These are phyloP conservation scores for Melolontha melolontha DNA, from an alignment of 2,888 invertebrate genomes.

Conservation along the genomic window DNA sequence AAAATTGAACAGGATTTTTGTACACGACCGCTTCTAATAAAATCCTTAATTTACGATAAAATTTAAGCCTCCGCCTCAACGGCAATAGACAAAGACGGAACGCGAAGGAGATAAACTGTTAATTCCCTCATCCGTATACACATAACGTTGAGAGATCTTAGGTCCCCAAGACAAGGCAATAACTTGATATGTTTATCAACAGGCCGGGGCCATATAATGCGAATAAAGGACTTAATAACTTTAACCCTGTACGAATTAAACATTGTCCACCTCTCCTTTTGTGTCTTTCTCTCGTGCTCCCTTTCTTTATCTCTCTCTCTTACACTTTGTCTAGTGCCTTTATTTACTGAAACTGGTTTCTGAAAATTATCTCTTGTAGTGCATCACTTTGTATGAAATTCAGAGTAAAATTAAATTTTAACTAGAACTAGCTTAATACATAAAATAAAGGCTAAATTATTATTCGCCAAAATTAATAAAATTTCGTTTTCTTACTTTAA, in stretches of 20 bases:
- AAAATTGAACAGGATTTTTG: slow-evolving; percentile 41
- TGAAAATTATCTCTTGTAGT: not conserved
- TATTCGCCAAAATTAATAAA: too few species aligned
- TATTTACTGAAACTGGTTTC: not conserved
- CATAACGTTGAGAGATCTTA: slow-evolving; percentile 32
- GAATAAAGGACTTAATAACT: slow-evolving; percentile 46
- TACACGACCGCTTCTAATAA: slow-evolving; percentile 42
- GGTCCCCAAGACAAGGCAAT: slow-evolving; percentile 45
- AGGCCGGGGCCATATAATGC: slow-evolving; percentile 46
- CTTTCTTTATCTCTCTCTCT: slow-evolving; percentile 2
- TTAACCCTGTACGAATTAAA: slow-evolving; percentile 43
- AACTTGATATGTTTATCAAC: slow-evolving; percentile 50
- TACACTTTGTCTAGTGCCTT: slow-evolving; percentile 3
- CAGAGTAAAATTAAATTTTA: too few species aligned
- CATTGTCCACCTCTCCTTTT: slow-evolving; percentile 28
- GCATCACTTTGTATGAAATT: too few species aligned
- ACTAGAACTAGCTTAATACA: too few species aligned
- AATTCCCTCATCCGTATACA: slow-evolving; percentile 37
- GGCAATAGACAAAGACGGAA: slow-evolving; percentile 32
- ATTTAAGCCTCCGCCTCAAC: slow-evolving; percentile 40
- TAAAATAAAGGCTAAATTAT: too few species aligned
- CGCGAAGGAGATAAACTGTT: slow-evolving; percentile 34
- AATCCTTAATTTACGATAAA: slow-evolving; percentile 47
- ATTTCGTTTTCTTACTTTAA: too few species aligned
- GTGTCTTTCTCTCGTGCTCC: not conserved